A percentile compares a stretch with the other conserved stretches of the same genome.
These are phyloP conservation scores for Tragelaphus strepsiceros DNA, from an alignment of 2,113 vertebrate species.

Conservation along the genomic window DNA sequence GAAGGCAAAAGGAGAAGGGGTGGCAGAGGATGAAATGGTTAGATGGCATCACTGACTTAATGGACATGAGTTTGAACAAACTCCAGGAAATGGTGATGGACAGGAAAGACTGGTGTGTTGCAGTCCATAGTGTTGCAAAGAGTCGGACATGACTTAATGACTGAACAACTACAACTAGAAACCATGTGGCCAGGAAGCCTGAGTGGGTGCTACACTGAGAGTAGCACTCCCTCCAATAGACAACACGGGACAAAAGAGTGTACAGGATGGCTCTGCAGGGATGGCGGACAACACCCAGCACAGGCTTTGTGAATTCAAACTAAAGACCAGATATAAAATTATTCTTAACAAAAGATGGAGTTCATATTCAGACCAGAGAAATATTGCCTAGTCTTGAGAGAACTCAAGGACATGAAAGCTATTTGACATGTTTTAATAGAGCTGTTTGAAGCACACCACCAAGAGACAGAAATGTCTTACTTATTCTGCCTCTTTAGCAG, in stretches of 20 bases:
- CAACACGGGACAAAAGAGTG: fast-evolving
- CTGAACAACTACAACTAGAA: background rate
- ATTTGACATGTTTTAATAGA: background rate
- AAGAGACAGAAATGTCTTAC: background rate
- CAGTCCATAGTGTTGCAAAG: background rate
- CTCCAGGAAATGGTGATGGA: background rate
- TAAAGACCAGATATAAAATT: background rate
- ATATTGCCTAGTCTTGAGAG: background rate
- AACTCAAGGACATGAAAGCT: background rate
- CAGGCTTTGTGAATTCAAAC: background rate
- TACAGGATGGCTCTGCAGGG: background rate
- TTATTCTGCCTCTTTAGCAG: background rate
- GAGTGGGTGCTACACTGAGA: background rate
- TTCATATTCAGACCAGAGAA: background rate
- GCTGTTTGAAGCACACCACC: background rate
- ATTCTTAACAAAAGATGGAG: background rate
- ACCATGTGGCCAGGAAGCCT: background rate
- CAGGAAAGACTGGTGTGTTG: background rate
- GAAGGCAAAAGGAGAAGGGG: background rate
- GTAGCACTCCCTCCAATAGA: background rate
- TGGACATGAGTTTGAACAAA: background rate
- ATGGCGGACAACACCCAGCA: background rate
- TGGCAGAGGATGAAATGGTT: background rate
- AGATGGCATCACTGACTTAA: background rate
- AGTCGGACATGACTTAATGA: fast-evolving